A percentile compares a stretch with the other conserved stretches of the same genome.
Evolutionary conservation across 2,888 invertebrate species (phyloP).

Genomic region (Rhingia rostrata): DNA sequence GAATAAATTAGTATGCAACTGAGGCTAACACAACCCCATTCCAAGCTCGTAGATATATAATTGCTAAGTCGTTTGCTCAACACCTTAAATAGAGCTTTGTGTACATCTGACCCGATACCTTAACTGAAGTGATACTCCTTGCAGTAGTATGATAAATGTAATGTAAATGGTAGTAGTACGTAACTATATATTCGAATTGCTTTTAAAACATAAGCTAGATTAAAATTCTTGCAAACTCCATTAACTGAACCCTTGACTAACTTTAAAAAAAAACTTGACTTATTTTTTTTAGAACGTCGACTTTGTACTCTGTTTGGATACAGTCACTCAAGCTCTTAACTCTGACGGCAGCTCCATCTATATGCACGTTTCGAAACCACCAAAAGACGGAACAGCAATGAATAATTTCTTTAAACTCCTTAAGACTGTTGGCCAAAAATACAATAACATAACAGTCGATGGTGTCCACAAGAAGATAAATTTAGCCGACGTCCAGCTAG

Average conservation of each 20-base stretch:
- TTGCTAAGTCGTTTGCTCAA: too few relatives aligned
- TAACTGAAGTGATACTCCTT: too few relatives aligned
- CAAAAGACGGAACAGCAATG: conserved; percentile 91
- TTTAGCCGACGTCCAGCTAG: conserved; percentile 93
- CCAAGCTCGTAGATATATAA: too few relatives aligned
- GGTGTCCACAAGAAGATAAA: conserved; percentile 98
- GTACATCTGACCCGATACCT: too few relatives aligned
- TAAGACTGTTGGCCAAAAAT: conserved; percentile 84
- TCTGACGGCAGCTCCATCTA: conserved; percentile 83
- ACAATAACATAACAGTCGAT: conserved; percentile 85
- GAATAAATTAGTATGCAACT: too few relatives aligned
- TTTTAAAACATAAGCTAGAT: too few relatives aligned
- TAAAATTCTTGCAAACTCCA: too few relatives aligned
- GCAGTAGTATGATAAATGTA: too few relatives aligned
- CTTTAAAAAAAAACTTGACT: neutral
- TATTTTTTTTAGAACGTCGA: conserved; percentile 89
- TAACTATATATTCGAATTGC: too few relatives aligned
- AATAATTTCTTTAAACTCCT: conserved; percentile 87
- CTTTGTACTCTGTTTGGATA: conserved; percentile 95
- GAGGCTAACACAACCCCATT: too few relatives aligned
- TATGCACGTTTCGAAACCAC: conserved; percentile 98
- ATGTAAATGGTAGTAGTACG: too few relatives aligned
- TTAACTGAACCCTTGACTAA: neutral
- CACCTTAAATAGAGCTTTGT: too few relatives aligned
- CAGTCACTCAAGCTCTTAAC: conserved; percentile 86